These are phyloP conservation scores for Dryoscopus gambensis DNA, from an alignment of 2,113 vertebrate species.

Conservation along the genomic window DNA sequence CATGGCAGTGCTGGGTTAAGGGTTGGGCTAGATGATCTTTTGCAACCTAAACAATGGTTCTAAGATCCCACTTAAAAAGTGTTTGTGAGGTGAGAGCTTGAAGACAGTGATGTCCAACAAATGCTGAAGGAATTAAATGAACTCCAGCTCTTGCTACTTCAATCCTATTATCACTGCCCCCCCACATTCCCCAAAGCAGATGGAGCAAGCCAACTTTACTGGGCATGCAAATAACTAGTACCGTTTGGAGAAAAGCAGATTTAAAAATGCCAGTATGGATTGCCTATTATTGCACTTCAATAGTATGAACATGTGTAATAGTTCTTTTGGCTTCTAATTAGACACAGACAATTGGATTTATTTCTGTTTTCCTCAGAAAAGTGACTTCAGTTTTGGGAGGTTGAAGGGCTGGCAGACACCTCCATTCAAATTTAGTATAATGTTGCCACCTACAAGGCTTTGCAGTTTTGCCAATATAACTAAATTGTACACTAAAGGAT, in stretches of 20 bases:
- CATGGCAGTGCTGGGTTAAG: not conserved
- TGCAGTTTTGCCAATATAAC: not conserved
- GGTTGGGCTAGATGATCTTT: not conserved
- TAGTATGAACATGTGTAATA: not conserved
- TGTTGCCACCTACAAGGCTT: constrained; percentile 9
- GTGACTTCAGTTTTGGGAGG: not conserved
- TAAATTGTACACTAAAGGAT: not conserved
- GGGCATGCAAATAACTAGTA: not conserved
- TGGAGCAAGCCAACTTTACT: not conserved
- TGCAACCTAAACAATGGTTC: not conserved
- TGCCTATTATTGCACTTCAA: not conserved
- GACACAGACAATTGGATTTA: not conserved
- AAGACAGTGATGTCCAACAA: not conserved
- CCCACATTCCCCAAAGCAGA: not conserved
- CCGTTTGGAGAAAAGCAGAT: not conserved
- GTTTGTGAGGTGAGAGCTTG: not conserved
- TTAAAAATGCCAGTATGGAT: not conserved
- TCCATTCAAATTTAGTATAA: not conserved
- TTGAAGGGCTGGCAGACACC: not conserved
- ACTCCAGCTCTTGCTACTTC: not conserved
- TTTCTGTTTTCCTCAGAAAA: not conserved
- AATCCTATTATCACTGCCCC: not conserved
- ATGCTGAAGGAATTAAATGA: not conserved
- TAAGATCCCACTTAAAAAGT: not conserved
- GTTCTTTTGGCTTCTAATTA: not conserved